phyloP scores from a whole-genome alignment of 1,140 invertebrate species.

The Formica exsecta region DNA sequence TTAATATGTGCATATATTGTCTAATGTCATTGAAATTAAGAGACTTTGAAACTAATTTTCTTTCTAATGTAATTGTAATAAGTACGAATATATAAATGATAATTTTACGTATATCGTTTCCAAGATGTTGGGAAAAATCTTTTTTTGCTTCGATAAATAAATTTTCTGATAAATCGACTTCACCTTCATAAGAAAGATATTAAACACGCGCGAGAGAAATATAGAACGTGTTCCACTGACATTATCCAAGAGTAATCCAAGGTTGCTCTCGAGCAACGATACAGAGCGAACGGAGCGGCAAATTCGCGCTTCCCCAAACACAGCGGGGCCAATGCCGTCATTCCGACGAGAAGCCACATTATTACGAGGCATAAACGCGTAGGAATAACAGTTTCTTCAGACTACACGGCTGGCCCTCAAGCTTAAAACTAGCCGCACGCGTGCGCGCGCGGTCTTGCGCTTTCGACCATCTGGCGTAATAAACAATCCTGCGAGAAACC shows the following conservation, averaged over 20 bases:
- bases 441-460: not conserved
- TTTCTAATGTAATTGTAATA: no score
- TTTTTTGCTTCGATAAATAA: not conserved
- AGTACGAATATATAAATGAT: no score
- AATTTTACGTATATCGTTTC: no score
- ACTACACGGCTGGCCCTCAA: conserved; percentile 34
- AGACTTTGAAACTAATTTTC: no score
- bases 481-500: conserved; percentile 57
- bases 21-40: not conserved
- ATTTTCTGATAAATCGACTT: no score
- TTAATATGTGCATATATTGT: not conserved
- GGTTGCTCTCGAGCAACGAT: conserved; percentile 12
- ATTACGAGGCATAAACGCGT: conserved; percentile 40
- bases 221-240: conserved; percentile 16
- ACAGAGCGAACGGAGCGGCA: not conserved
- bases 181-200: not conserved
- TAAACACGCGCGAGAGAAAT: not conserved
- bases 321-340: not conserved
- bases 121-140: no score
- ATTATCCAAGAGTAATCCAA: conserved; percentile 37
- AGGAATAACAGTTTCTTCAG: conserved; percentile 46
- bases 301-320: conserved; percentile 43
- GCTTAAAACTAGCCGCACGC: conserved; percentile 38
- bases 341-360: not conserved
- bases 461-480: conserved; percentile 54